phyloP scores from a whole-genome alignment of 2,113 vertebrate species.

The Semicossyphus pulcher region DNA sequence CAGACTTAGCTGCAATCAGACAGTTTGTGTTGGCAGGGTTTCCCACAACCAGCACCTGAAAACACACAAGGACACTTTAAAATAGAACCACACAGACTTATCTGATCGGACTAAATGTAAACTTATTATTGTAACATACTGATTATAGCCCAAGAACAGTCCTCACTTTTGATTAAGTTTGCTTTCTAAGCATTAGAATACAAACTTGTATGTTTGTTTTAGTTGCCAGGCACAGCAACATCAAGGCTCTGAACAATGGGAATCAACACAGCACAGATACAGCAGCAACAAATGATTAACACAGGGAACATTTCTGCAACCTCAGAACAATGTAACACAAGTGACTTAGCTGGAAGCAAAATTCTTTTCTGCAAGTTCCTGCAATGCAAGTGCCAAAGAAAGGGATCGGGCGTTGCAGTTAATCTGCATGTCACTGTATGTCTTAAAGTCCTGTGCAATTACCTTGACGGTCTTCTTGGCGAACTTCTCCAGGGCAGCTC shows the following conservation, averaged over 20 bases:
- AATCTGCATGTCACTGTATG: not conserved
- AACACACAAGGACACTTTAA: not conserved
- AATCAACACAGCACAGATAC: not conserved
- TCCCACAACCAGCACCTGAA: conserved; percentile 95
- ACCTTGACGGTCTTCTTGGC: conserved; percentile 98
- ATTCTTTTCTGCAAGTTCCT: not conserved
- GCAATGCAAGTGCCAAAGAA: not conserved
- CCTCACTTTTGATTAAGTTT: too few relatives aligned
- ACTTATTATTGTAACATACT: not conserved
- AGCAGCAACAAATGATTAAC: not conserved
- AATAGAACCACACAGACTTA: not conserved
- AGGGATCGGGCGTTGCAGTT: not conserved
- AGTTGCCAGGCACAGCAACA: not conserved
- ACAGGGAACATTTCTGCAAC: not conserved
- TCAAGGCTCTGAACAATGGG: not conserved
- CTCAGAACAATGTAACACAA: not conserved
- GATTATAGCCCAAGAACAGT: not conserved
- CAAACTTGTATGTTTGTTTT: not conserved
- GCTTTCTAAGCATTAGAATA: too few relatives aligned
- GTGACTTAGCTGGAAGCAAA: not conserved
- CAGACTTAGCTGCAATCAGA: conserved; percentile 93
- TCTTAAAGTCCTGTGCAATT: not conserved
- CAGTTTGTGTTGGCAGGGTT: conserved; percentile 99
- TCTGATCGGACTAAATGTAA: not conserved
- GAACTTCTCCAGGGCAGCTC: conserved; percentile 92